Conservation (phyloP, 2,113 vertebrate genomes). For the Tragelaphus strepsiceros region DNA sequence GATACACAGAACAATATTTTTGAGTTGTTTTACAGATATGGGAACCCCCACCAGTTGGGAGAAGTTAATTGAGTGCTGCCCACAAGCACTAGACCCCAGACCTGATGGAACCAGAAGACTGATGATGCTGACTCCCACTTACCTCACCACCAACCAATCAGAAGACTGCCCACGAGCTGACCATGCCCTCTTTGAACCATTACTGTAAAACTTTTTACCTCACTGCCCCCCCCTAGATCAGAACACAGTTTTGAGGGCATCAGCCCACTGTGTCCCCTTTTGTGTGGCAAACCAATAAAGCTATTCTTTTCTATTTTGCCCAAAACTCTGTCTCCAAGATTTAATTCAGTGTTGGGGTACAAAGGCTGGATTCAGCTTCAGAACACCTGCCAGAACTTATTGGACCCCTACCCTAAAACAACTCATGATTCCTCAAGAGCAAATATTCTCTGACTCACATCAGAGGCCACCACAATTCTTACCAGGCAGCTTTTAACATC, state of each 20-base stretch:
- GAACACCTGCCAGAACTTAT: neutral
- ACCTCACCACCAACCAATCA: neutral
- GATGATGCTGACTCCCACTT: neutral
- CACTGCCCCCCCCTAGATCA: neutral
- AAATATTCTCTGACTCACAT: neutral
- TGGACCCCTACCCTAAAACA: neutral
- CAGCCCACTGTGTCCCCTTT: neutral
- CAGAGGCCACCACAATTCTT: neutral
- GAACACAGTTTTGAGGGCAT: neutral
- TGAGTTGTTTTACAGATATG: neutral
- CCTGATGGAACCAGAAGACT: neutral
- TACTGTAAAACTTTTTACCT: neutral
- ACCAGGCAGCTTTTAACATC: neutral
- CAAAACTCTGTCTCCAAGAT: neutral
- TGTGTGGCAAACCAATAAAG: neutral
- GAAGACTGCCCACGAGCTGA: neutral
- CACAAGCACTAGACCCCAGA: neutral
- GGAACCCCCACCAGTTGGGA: neutral
- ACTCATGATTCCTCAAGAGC: neutral
- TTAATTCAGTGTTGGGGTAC: neutral
- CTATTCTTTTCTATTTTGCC: neutral
- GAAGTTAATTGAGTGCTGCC: neutral
- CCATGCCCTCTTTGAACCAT: neutral
- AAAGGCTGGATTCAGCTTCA: neutral
- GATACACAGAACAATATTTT: neutral